A percentile compares a stretch with the other conserved stretches of the same genome.
These are phyloP conservation scores for Hippopotamyrus pictus DNA, from an alignment of 2,797 vertebrate species.

Conservation along the genomic window DNA sequence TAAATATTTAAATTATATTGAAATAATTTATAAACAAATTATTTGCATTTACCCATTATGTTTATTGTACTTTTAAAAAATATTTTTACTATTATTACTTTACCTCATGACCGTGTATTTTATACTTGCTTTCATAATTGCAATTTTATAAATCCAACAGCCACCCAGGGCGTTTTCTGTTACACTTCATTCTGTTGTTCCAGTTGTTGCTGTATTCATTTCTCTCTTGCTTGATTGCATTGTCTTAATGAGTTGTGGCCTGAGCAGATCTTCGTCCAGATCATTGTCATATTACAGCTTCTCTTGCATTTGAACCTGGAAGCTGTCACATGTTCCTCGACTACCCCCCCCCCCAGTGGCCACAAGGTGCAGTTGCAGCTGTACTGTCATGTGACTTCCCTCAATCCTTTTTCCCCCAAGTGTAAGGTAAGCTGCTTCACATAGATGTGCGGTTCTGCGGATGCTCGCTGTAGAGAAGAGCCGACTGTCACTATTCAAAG, in stretches of 20 bases:
- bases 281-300: neutral
- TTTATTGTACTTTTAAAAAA: neutral
- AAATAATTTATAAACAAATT: neutral
- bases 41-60: neutral
- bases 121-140: neutral
- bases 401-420: neutral
- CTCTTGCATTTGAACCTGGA: neutral
- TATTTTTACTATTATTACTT: neutral
- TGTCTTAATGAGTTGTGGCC: neutral
- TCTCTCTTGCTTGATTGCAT: neutral
- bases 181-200: neutral
- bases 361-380: neutral
- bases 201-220: neutral
- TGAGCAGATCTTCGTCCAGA: neutral
- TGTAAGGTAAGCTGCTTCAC: neutral
- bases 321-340: neutral
- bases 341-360: neutral
- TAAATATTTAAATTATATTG: neutral
- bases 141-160: neutral
- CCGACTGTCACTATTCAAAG: neutral
- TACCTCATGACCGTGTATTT: neutral
- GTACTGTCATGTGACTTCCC: neutral
- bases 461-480: neutral
- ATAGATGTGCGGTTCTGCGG: neutral
- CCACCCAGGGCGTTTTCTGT: neutral